These are phyloP conservation scores for Ophonus ardosiacus DNA, from an alignment of 2,888 invertebrate species.

Conservation along the genomic window DNA sequence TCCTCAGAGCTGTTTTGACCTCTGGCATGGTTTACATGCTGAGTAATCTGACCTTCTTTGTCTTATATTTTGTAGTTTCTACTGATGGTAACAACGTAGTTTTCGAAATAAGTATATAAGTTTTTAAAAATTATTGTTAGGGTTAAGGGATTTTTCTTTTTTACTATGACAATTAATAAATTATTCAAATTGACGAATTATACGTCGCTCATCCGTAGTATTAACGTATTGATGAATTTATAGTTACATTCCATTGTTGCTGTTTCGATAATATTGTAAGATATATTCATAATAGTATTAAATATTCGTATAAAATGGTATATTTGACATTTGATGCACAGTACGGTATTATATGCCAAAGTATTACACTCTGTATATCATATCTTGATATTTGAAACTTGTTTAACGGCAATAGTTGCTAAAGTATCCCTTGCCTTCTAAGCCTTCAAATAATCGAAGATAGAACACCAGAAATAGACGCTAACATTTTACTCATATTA, in stretches of 20 bases:
- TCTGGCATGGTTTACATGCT: too few species aligned
- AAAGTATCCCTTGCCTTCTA: not conserved
- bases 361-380: conserved; percentile 34
- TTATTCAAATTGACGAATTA: too few species aligned
- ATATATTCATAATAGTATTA: conserved; percentile 10
- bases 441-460: conserved; percentile 11
- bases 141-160: too few species aligned
- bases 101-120: too few species aligned
- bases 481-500: not conserved
- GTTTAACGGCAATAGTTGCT: not conserved
- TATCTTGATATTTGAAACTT: not conserved
- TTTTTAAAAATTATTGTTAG: too few species aligned
- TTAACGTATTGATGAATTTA: not conserved
- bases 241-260: conserved; percentile 11
- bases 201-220: not conserved
- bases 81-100: not conserved
- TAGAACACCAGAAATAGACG: not conserved
- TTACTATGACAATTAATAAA: too few species aligned
- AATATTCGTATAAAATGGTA: conserved; percentile 9
- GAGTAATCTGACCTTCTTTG: too few species aligned
- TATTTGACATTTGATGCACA: conserved; percentile 17
- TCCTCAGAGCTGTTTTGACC: not conserved
- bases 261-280: conserved; percentile 22
- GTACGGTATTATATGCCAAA: conserved; percentile 27
- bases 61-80: too few species aligned